Base-by-base conservation (phyloP, 2,888 invertebrate species). In the Carpatolechia fugitivella region DNA sequence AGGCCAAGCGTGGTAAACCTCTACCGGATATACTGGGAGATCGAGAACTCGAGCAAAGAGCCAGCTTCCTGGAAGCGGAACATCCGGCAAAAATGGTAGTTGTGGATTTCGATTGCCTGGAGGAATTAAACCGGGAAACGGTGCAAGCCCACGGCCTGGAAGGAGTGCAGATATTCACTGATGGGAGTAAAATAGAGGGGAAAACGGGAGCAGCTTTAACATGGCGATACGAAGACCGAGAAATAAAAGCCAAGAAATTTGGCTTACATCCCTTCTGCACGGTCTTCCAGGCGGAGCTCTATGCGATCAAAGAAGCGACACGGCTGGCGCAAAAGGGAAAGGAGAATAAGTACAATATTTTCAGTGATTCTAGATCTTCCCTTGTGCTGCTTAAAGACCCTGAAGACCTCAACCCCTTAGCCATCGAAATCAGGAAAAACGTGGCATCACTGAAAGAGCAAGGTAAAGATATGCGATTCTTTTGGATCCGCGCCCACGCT, bases 11-110 rank as follows among this genome's bases (percentile, higher is more conserved):
- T 24, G 24, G 24, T 3, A 6, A 24, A 24, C 24, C 3, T 24
- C 24, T 24, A 24, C 24, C 24, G 24, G 24, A 24, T 24, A 24
- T 24, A 24, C 6, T 24, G 6, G 24, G 51, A 4, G 65, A 56
- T 2, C 13, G 57, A 8, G 56, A 61, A 40, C 18, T 64, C 0
- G 69, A 67, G 31, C 35, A 13, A 7, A 44, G 52, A 52, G 35
- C 46, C 8, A n/a, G 18, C 8, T 16, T 31, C 5, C 11, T 40
- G 3, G n/a, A 30, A 1, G 11, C 14, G 5, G 55, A 47, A 1
- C 59, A 59, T 14, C 59, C 59, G 1, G 53, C 55, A 1, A n/a
- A 47, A 1, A 29, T 11, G 8, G 35, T 36, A 1, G 38, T 0
- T 1, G 5, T 57, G 11, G 47, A 20, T 14, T 54, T 55, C 51